A percentile compares a stretch with the other conserved stretches of the same genome.
Evolutionary conservation across 35 echinoderm and acorn worm genomes (phyloP).

Genomic region (Hemicentrotus pulcherrimus): DNA sequence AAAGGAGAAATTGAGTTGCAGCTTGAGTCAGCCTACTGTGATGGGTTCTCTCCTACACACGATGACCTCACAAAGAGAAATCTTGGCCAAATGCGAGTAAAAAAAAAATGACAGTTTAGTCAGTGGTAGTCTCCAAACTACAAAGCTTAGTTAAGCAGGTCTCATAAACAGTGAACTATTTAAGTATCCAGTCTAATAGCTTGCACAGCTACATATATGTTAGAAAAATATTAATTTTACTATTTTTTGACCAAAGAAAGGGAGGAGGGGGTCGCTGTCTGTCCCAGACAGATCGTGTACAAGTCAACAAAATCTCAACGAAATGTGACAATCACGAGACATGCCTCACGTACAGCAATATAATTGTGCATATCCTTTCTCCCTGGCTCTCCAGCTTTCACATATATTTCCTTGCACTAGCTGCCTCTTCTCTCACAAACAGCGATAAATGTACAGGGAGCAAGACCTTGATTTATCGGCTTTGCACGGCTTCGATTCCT

Average conservation of each 20-base stretch:
- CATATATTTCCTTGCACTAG: too few species aligned
- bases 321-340: neutral
- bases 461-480: too few species aligned
- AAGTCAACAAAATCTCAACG: neutral
- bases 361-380: neutral
- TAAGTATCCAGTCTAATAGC: neutral
- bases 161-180: neutral
- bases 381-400: neutral
- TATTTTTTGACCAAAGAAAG: neutral
- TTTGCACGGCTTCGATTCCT: too few species aligned
- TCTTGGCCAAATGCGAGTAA: neutral
- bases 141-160: neutral
- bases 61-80: neutral
- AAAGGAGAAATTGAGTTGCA: neutral
- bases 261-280: neutral
- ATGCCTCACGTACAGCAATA: neutral
- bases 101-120: neutral
- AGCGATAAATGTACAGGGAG: too few species aligned
- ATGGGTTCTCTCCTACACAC: neutral
- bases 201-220: neutral
- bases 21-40: neutral
- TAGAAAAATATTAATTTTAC: neutral
- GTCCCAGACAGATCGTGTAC: neutral
- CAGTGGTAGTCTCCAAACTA: neutral
- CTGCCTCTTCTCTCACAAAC: neutral